Conservation (phyloP, 2,888 invertebrate genomes). For the Trichogramma evanescens region DNA sequence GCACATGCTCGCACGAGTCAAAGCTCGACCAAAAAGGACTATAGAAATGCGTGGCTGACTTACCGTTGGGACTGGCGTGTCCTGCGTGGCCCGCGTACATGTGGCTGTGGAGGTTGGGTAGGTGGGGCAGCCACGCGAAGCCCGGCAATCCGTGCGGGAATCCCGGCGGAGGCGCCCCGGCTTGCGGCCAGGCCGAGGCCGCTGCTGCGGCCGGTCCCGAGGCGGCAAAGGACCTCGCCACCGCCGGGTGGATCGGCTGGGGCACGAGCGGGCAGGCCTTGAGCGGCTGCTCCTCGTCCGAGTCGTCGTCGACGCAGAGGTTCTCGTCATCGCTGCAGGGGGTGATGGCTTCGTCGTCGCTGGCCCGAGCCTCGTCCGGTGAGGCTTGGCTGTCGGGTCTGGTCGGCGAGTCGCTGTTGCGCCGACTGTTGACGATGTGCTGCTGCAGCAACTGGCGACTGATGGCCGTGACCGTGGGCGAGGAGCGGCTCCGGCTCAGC, state of each 20-base stretch:
- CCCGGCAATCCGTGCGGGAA: slow-evolving; percentile 53
- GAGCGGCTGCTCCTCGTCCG: slow-evolving; percentile 2
- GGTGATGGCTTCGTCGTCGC: slow-evolving; percentile 27
- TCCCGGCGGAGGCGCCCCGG: slow-evolving; percentile 45
- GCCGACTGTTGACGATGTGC: too few species aligned
- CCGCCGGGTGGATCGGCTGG: slow-evolving; percentile 57
- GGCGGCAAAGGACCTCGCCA: slow-evolving; percentile 58
- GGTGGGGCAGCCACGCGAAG: slow-evolving; percentile 59
- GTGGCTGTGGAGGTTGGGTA: slow-evolving; percentile 52
- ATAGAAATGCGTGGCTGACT: slow-evolving; percentile 14
- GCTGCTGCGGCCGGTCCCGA: slow-evolving; percentile 47
- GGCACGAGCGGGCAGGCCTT: slow-evolving; percentile 56
- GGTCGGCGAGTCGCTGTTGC: too few species aligned
- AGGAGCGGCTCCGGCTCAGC: slow-evolving; percentile 43
- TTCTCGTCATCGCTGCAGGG: slow-evolving; percentile 6
- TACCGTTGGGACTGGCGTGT: slow-evolving; percentile 45
- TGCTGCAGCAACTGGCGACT: slow-evolving; percentile 5
- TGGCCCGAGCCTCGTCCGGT: slow-evolving; percentile 12
- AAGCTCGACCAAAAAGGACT: too few species aligned
- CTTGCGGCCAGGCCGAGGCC: slow-evolving; percentile 52
- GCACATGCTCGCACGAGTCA: not conserved
- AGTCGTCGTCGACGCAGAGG: slow-evolving; percentile 2
- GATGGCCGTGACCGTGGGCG: slow-evolving; percentile 19
- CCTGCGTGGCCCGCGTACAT: slow-evolving; percentile 43
- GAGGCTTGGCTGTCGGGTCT: too few species aligned